These are phyloP conservation scores for Drosophila tripunctata DNA, from an alignment of 2,888 invertebrate genomes.

Conservation along the genomic window DNA sequence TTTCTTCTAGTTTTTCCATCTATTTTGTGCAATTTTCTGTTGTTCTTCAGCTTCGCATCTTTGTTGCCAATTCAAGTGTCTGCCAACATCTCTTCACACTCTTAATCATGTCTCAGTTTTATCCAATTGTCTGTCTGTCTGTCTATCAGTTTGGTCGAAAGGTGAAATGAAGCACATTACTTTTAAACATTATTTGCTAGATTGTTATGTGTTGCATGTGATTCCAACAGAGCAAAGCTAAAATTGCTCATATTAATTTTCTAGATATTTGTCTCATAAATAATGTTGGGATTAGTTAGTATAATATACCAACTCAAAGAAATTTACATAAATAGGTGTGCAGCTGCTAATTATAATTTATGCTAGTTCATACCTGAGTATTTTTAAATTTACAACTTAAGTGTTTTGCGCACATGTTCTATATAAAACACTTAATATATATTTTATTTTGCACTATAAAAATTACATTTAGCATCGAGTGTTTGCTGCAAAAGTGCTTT, in stretches of 20 bases:
- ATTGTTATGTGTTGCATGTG: conserved; percentile 1
- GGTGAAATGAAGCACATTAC: conserved; percentile 62
- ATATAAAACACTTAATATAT: too few relatives aligned
- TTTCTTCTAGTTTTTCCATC: conserved; percentile 25
- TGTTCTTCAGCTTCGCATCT: conserved; percentile 31
- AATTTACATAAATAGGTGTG: too few relatives aligned
- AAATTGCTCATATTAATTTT: neutral
- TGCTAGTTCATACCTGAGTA: too few relatives aligned
- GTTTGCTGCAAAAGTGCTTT: neutral
- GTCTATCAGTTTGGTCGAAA: conserved; percentile 33
- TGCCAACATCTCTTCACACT: conserved; percentile 12
- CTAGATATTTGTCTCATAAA: neutral
- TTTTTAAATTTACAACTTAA: too few relatives aligned
- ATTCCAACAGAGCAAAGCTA: neutral
- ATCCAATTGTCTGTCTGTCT: conserved; percentile 13
- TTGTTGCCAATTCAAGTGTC: conserved; percentile 51
- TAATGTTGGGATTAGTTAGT: neutral
- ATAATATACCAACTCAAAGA: too few relatives aligned
- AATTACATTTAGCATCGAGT: too few relatives aligned
- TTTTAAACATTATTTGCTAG: conserved; percentile 48
- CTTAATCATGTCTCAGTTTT: conserved; percentile 24
- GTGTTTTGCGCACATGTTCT: too few relatives aligned
- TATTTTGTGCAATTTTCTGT: conserved; percentile 7
- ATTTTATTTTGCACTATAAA: too few relatives aligned
- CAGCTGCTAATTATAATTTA: too few relatives aligned